These are phyloP conservation scores for Choristoneura fumiferana DNA, from an alignment of 1,140 invertebrate species.

Conservation along the genomic window DNA sequence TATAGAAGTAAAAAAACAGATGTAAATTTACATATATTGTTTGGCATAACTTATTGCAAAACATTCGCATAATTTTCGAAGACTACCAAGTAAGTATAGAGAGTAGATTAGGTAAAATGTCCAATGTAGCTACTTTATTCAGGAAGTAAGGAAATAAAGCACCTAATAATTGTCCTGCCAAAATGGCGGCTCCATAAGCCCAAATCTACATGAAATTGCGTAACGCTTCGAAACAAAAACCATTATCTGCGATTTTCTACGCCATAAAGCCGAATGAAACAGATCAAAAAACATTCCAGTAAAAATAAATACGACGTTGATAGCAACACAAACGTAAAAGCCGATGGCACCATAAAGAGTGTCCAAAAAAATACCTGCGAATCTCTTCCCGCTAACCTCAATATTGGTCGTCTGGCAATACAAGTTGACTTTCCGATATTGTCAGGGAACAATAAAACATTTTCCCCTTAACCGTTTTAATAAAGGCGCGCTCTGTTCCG, in stretches of 20 bases:
- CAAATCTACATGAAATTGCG: too few relatives aligned
- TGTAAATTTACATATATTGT: too few relatives aligned
- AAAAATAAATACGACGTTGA: slow-evolving; percentile 2
- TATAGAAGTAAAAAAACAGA: too few relatives aligned
- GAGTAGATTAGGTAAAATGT: too few relatives aligned
- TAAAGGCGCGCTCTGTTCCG: slow-evolving; percentile 15
- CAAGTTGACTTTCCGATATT: neutral
- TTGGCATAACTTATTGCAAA: too few relatives aligned
- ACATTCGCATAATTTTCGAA: too few relatives aligned
- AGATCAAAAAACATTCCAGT: neutral
- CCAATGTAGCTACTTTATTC: too few relatives aligned
- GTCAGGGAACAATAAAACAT: slow-evolving; percentile 18
- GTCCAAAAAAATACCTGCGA: slow-evolving; percentile 14
- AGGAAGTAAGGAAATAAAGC: too few relatives aligned
- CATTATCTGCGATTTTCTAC: neutral
- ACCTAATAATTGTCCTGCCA: too few relatives aligned
- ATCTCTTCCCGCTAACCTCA: neutral
- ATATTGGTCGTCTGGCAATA: slow-evolving; percentile 18
- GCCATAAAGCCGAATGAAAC: neutral
- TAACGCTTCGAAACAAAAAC: too few relatives aligned
- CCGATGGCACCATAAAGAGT: slow-evolving; percentile 6
- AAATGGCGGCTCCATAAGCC: too few relatives aligned
- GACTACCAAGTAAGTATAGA: too few relatives aligned
- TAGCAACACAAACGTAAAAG: slow-evolving; percentile 15
- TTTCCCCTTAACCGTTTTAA: slow-evolving; percentile 19